These are phyloP conservation scores for Sphecodes monilicornis DNA, from an alignment of 2,888 invertebrate species.

Conservation along the genomic window DNA sequence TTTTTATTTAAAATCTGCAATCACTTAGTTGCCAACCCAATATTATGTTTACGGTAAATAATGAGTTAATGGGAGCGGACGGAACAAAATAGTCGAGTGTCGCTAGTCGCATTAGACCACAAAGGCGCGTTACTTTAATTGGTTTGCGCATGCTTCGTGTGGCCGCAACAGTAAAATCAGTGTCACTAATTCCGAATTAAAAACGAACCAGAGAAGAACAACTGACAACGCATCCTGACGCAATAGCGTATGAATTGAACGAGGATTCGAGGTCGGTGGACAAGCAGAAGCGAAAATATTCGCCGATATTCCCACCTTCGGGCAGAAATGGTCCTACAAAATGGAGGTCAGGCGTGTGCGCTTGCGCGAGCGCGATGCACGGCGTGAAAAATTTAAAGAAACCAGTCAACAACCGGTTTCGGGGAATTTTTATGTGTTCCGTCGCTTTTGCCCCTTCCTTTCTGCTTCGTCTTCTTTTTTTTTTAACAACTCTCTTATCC, in stretches of 20 bases:
- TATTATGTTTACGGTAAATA: too few species aligned
- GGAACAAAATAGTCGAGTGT: too few species aligned
- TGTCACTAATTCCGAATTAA: not conserved
- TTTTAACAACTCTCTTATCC: not conserved
- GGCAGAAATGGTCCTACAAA: constrained; percentile 48
- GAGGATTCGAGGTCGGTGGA: constrained; percentile 10
- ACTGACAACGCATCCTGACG: not conserved
- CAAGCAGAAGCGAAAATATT: not conserved
- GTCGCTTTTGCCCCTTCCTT: not conserved
- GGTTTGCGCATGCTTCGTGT: too few species aligned
- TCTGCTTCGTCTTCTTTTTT: not conserved
- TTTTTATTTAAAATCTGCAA: too few species aligned
- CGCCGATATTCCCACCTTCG: constrained; percentile 37
- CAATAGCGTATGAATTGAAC: not conserved
- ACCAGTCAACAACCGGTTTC: constrained; percentile 67
- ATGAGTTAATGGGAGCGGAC: too few species aligned
- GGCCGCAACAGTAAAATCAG: not conserved
- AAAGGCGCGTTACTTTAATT: too few species aligned
- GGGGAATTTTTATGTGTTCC: constrained; percentile 41
- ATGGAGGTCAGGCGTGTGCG: constrained; percentile 60
- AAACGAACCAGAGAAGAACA: not conserved
- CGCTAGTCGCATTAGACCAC: too few species aligned
- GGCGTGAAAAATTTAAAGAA: constrained; percentile 61
- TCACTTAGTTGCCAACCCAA: too few species aligned
- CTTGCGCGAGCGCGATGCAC: constrained; percentile 18